Percentiles rank a stretch among this genome's conserved stretches.
These are phyloP conservation scores for Trichonephila clavipes DNA, from an alignment of 1,140 invertebrate genomes.

Conservation along the genomic window DNA sequence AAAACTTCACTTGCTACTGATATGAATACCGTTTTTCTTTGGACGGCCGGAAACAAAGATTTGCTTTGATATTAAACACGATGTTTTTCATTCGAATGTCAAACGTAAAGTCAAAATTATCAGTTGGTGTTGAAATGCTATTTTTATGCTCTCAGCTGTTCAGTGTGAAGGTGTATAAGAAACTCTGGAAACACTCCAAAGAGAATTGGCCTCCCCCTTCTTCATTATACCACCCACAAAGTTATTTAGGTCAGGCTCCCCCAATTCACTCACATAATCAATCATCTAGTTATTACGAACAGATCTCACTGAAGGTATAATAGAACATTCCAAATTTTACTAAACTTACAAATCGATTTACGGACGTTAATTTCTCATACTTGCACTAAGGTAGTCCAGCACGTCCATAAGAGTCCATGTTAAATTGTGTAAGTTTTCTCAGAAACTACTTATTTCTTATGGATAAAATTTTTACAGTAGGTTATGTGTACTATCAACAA, in stretches of 20 bases:
- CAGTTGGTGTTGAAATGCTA: background rate
- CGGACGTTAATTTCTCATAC: too few species aligned
- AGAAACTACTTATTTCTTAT: too few species aligned
- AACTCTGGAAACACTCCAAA: conserved; percentile 1
- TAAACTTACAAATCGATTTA: too few species aligned
- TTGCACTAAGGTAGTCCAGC: too few species aligned
- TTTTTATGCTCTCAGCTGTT: conserved; percentile 49
- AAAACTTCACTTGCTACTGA: background rate
- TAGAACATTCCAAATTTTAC: too few species aligned
- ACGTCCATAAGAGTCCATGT: too few species aligned
- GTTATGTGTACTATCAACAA: too few species aligned
- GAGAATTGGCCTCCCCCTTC: background rate
- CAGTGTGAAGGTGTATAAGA: background rate
- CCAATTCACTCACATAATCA: conserved; percentile 13
- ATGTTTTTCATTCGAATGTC: background rate
- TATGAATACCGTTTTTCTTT: background rate
- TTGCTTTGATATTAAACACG: background rate
- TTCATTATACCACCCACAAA: conserved; percentile 48
- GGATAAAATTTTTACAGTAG: too few species aligned
- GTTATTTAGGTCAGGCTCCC: conserved; percentile 47
- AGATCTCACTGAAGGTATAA: background rate
- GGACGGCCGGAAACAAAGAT: background rate
- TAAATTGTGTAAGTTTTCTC: too few species aligned
- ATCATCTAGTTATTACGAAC: conserved; percentile 1
- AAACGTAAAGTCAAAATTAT: background rate